Conservation (phyloP, 2,113 vertebrate genomes). For the Cnemophilus loriae region DNA sequence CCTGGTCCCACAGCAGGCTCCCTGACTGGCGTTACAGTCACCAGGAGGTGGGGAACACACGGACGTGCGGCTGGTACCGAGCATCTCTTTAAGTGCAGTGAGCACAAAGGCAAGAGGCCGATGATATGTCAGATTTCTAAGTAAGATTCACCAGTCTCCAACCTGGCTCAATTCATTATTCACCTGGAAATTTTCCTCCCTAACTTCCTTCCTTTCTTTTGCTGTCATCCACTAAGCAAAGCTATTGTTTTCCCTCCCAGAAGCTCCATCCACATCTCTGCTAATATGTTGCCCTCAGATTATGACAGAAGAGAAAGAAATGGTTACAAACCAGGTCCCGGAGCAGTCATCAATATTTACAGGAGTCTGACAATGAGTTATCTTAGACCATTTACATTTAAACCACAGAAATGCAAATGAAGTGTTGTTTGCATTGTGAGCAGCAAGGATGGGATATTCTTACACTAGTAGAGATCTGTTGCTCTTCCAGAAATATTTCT, state of each 20-base stretch:
- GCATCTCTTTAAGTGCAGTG: not conserved
- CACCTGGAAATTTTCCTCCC: not conserved
- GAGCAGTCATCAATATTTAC: slow-evolving; percentile 42
- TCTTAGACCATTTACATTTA: not conserved
- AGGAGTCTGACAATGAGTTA: not conserved
- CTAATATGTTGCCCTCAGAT: not conserved
- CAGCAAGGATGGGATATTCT: not conserved
- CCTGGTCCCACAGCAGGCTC: not conserved
- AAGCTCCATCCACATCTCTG: not conserved
- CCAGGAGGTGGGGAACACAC: not conserved
- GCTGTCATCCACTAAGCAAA: not conserved
- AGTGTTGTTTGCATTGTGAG: not conserved
- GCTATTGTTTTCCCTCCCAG: not conserved
- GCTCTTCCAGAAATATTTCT: not conserved
- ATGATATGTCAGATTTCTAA: not conserved
- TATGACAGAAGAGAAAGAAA: not conserved
- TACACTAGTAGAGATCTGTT: not conserved
- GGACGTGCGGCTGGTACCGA: fast-evolving
- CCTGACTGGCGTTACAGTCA: not conserved
- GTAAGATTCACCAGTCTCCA: not conserved
- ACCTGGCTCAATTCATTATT: slow-evolving; percentile 4
- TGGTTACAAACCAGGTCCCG: not conserved
- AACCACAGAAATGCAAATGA: not conserved
- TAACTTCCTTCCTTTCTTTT: not conserved
- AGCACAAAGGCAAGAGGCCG: fast-evolving